A percentile compares a stretch with the other conserved stretches of the same genome.
phyloP scores from a whole-genome alignment of 2,797 vertebrate species.

The Hippocampus kuda region DNA sequence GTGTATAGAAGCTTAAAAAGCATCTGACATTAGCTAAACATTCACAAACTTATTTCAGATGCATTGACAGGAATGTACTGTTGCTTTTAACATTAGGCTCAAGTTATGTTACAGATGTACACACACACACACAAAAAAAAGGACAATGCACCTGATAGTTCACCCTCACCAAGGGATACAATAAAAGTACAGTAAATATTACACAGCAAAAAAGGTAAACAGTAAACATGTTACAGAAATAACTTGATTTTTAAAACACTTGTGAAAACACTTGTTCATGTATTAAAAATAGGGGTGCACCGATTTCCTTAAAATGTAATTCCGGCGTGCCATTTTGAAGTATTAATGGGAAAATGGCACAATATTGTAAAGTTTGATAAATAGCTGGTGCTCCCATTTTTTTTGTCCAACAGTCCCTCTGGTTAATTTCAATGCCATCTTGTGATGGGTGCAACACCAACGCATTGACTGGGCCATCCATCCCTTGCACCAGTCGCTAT shows the following conservation, averaged over 20 bases:
- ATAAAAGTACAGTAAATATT: conserved; percentile 49
- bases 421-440: too few relatives aligned
- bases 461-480: too few relatives aligned
- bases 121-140: conserved; percentile 5
- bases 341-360: too few relatives aligned
- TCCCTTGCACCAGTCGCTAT: too few relatives aligned
- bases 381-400: too few relatives aligned
- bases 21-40: conserved; percentile 44
- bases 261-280: conserved; percentile 13
- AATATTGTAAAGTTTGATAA: too few relatives aligned
- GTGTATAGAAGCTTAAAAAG: conserved; percentile 33
- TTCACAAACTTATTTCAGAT: conserved; percentile 59
- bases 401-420: too few relatives aligned
- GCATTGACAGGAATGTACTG: conserved; percentile 32
- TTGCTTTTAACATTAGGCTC: conserved; percentile 18
- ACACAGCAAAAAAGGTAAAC: conserved; percentile 54
- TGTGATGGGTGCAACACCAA: too few relatives aligned
- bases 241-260: conserved; percentile 25
- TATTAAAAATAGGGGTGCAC: not conserved
- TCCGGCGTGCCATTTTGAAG: too few relatives aligned
- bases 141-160: conserved; percentile 79
- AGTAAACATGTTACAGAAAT: conserved; percentile 51
- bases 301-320: too few relatives aligned
- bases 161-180: conserved; percentile 68
- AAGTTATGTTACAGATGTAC: conserved; percentile 21